A percentile compares a stretch with the other conserved stretches of the same genome.
phyloP scores from a whole-genome alignment of 2,888 invertebrate species.

The Clunio marinus region DNA sequence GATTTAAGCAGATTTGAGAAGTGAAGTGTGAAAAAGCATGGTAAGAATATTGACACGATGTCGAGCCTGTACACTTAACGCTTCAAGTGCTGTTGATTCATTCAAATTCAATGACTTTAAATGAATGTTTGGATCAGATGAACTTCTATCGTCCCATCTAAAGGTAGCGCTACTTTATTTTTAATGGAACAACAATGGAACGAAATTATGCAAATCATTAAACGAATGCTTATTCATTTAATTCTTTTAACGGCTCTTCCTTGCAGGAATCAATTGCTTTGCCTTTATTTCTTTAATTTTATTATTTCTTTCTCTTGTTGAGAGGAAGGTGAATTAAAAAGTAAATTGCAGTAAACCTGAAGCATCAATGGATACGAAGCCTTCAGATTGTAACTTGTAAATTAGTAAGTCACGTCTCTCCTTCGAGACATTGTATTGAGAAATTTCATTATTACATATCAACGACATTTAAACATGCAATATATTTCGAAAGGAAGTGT shows the following conservation, averaged over 20 bases:
- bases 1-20: too few relatives aligned
- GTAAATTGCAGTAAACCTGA: neutral
- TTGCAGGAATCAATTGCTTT: neutral
- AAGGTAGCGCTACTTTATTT: constrained; percentile 3
- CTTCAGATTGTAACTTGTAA: constrained; percentile 14
- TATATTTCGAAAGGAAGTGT: constrained; percentile 35
- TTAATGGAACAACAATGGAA: neutral
- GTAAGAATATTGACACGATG: too few relatives aligned
- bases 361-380: neutral
- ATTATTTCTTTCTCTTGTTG: neutral
- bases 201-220: constrained; percentile 22
- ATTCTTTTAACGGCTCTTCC: neutral
- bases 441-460: neutral
- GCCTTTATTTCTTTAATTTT: neutral
- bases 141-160: too few relatives aligned
- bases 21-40: too few relatives aligned
- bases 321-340: constrained; percentile 2
- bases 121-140: neutral
- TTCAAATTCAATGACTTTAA: constrained; percentile 7
- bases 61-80: too few relatives aligned
- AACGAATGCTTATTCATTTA: constrained; percentile 21
- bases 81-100: too few relatives aligned
- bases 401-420: constrained; percentile 33
- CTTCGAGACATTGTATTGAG: neutral
- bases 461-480: constrained; percentile 7